Conservation (phyloP, 2,888 invertebrate genomes). For the Elmis aenea region DNA sequence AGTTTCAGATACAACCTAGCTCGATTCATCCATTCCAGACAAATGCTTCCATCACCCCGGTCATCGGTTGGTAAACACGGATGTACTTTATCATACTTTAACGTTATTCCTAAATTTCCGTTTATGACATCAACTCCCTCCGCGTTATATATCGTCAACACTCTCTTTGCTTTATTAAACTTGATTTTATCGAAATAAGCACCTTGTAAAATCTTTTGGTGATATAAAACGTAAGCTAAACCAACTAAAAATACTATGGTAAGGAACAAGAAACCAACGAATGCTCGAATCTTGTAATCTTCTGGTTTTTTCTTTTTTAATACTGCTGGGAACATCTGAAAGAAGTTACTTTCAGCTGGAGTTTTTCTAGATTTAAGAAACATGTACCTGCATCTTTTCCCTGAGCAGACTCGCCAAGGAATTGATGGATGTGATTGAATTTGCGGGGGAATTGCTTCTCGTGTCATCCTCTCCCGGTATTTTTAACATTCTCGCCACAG, state of each 20-base stretch:
- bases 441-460: slow-evolving; percentile 63
- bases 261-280: slow-evolving; percentile 75
- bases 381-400: slow-evolving; percentile 71
- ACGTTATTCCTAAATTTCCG: slow-evolving; percentile 60
- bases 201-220: slow-evolving; percentile 73
- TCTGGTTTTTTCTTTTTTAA: slow-evolving; percentile 63
- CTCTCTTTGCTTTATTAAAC: slow-evolving; percentile 72
- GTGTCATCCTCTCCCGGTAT: slow-evolving; percentile 53
- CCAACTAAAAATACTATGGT: slow-evolving; percentile 77
- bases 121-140: slow-evolving; percentile 63
- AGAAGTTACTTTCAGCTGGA: slow-evolving; percentile 23
- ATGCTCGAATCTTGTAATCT: slow-evolving; percentile 75
- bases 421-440: slow-evolving; percentile 80
- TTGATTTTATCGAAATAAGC: slow-evolving; percentile 80
- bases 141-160: slow-evolving; percentile 66
- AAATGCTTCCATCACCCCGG: slow-evolving; percentile 60
- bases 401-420: slow-evolving; percentile 76
- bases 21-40: slow-evolving; percentile 76
- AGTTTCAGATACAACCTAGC: slow-evolving; percentile 68
- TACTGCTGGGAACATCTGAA: slow-evolving; percentile 69
- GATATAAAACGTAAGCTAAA: slow-evolving; percentile 78
- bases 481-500: slow-evolving; percentile 48
- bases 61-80: slow-evolving; percentile 63
- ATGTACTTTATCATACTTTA: slow-evolving; percentile 63
- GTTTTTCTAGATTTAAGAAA: slow-evolving; percentile 3